Evolutionary conservation across 2,888 invertebrate genomes (phyloP), one percentile per base, ranked within the genome.

Genomic region (Eucera pruinosa): DNA sequence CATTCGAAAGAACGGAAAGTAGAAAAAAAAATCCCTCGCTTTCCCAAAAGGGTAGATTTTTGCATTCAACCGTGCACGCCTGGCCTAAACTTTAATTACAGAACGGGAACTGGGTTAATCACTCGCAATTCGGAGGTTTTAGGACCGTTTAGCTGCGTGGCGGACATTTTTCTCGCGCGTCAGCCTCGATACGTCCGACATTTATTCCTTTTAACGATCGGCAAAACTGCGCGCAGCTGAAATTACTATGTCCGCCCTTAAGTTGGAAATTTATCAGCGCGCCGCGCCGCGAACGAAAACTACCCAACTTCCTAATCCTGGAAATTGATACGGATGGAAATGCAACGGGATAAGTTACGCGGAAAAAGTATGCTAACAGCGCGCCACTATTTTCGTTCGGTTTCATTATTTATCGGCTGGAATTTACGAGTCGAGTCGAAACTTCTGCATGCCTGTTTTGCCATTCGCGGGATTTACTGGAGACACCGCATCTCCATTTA

Each of bases 21-120:
- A n/a, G n/a, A n/a, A n/a, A n/a, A n/a, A n/a, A n/a, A n/a, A n/a
- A n/a, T n/a, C n/a, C n/a, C n/a, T n/a, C n/a, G n/a, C n/a, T n/a
- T n/a, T n/a, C n/a, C n/a, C n/a, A n/a, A n/a, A n/a, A n/a, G n/a
- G n/a, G n/a, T n/a, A n/a, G n/a, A n/a, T 47, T 72, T 45, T 13
- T 43, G 60, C 47, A 67, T 62, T 67, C 30, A 57, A 39, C 61
- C 33, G 41, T 54, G 52, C 30, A 30, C 52, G 20, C 36, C n/a
- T n/a, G 58, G 52, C 41, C 58, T 57, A 74, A 67, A 77, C 33
- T 77, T 71, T 68, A 74, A 74, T 77, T 68, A 64, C 68, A 9
- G 68, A 41, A 48, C 20, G 43, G n/a, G 54, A 64, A 68, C 77
- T 74, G 52, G 68, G 74, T 74, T 77, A 74, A 74, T 77, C 67